These are phyloP conservation scores for Meiosimyza decipiens DNA, from an alignment of 2,888 invertebrate genomes.

Conservation along the genomic window DNA sequence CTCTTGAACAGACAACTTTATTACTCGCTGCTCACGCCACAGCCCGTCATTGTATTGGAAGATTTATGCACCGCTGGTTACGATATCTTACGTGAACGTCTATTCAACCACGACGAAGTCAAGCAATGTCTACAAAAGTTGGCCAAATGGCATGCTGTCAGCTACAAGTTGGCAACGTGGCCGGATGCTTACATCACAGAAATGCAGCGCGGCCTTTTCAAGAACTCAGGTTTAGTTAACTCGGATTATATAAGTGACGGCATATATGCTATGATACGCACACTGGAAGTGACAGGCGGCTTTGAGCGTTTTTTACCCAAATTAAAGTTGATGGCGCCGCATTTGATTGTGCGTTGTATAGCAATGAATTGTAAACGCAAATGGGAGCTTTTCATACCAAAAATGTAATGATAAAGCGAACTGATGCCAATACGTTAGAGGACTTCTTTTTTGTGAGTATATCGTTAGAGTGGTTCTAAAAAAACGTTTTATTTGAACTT, in stretches of 20 bases:
- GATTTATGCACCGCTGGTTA: constrained; percentile 41
- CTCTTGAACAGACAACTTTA: constrained; percentile 3
- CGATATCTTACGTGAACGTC: constrained; percentile 38
- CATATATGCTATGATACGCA: constrained; percentile 17
- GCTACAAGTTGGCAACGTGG: constrained; percentile 39
- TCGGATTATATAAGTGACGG: constrained; percentile 25
- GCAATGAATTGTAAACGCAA: constrained; percentile 22
- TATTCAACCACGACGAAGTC: constrained; percentile 35
- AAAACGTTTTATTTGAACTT: no score
- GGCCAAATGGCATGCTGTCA: constrained; percentile 46
- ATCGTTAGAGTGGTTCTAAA: neutral
- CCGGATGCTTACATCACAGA: constrained; percentile 12
- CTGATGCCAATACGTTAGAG: neutral
- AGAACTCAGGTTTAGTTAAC: constrained; percentile 18
- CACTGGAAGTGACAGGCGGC: constrained; percentile 23
- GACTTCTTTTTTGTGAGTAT: constrained; percentile 29
- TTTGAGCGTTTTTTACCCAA: constrained; percentile 34
- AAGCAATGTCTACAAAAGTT: constrained; percentile 41
- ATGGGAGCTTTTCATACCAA: constrained; percentile 28
- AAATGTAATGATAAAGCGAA: constrained; percentile 30
- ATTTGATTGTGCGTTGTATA: constrained; percentile 26
- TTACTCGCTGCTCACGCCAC: constrained; percentile 4
- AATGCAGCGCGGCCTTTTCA: constrained; percentile 34
- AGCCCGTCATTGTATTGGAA: constrained; percentile 40
- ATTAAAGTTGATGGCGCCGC: constrained; percentile 22